phyloP scores from a whole-genome alignment of 2,888 invertebrate species.

The Apamea monoglypha region DNA sequence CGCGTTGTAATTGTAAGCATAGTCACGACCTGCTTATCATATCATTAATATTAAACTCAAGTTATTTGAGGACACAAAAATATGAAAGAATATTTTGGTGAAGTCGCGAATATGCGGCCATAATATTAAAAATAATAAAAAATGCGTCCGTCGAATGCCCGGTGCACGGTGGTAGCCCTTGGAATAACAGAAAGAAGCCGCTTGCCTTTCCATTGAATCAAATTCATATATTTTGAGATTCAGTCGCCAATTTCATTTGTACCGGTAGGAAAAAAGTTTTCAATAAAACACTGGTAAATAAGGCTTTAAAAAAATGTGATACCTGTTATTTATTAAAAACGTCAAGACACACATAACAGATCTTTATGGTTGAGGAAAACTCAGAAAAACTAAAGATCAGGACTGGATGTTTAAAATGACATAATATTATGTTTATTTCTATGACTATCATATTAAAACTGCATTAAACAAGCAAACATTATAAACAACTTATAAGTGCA shows the following conservation, averaged over 20 bases:
- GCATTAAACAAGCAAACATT: constrained; percentile 6
- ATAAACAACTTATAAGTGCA: constrained; percentile 19
- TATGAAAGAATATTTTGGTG: constrained; percentile 83
- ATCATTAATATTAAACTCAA: constrained; percentile 59
- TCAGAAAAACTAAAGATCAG: constrained; percentile 1
- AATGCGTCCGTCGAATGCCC: constrained; percentile 79
- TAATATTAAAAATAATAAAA: constrained; percentile 87
- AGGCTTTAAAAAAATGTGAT: background rate
- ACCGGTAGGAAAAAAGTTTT: constrained; percentile 77
- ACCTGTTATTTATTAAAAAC: background rate
- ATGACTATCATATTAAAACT: background rate
- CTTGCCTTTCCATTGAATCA: constrained; percentile 90
- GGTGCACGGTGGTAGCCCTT: constrained; percentile 87
- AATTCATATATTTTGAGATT: constrained; percentile 91
- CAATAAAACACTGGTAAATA: constrained; percentile 30
- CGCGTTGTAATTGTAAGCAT: constrained; percentile 42
- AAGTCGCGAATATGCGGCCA: constrained; percentile 79
- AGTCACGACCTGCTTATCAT: constrained; percentile 47
- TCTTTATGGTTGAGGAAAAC: background rate
- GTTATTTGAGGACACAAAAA: constrained; percentile 56
- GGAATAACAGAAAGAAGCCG: constrained; percentile 89
- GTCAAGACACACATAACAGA: background rate
- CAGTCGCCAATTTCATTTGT: constrained; percentile 90
- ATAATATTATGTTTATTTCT: background rate
- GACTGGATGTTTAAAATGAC: background rate